Percentiles rank a stretch among this genome's conserved stretches.
Evolutionary conservation across 2,888 invertebrate species (phyloP).

Genomic region (Cremastinae sp.): DNA sequence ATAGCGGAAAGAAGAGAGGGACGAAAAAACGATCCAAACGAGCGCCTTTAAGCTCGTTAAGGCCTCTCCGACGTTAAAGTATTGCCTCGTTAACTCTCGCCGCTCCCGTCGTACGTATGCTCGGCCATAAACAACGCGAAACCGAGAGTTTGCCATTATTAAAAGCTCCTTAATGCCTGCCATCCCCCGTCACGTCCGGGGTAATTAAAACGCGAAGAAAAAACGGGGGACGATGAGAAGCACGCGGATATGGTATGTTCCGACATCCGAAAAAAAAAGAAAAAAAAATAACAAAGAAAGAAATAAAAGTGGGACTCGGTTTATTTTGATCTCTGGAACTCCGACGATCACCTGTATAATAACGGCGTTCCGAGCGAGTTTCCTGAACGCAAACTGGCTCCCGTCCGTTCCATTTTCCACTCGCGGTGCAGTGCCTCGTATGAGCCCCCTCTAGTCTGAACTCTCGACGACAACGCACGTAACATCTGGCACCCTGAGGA

Average conservation of each 20-base stretch:
- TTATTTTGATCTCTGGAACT: slow-evolving; percentile 11
- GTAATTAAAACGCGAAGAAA: slow-evolving; percentile 68
- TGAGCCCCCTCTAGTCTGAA: slow-evolving; percentile 82
- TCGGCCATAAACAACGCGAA: slow-evolving; percentile 56
- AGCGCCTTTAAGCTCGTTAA: slow-evolving; percentile 74
- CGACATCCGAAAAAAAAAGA: too few relatives aligned
- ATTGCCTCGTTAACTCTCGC: slow-evolving; percentile 74
- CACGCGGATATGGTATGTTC: too few relatives aligned
- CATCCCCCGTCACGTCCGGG: slow-evolving; percentile 49
- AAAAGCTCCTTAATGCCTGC: slow-evolving; percentile 72
- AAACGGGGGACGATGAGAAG: slow-evolving; percentile 33
- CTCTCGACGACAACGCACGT: slow-evolving; percentile 82
- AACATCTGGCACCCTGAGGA: slow-evolving; percentile 80
- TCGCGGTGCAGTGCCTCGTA: slow-evolving; percentile 81
- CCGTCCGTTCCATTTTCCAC: slow-evolving; percentile 82
- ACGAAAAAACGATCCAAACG: slow-evolving; percentile 66
- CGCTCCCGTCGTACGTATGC: slow-evolving; percentile 32
- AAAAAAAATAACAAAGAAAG: neutral
- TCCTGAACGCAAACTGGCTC: slow-evolving; percentile 82
- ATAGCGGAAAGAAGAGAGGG: slow-evolving; percentile 45
- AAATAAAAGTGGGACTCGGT: neutral
- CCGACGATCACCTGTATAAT: slow-evolving; percentile 54
- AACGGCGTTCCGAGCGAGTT: slow-evolving; percentile 63
- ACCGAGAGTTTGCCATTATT: slow-evolving; percentile 71
- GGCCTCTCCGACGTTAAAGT: slow-evolving; percentile 72